These are phyloP conservation scores for Synchiropus splendidus DNA, from an alignment of 2,113 vertebrate genomes.

Conservation along the genomic window DNA sequence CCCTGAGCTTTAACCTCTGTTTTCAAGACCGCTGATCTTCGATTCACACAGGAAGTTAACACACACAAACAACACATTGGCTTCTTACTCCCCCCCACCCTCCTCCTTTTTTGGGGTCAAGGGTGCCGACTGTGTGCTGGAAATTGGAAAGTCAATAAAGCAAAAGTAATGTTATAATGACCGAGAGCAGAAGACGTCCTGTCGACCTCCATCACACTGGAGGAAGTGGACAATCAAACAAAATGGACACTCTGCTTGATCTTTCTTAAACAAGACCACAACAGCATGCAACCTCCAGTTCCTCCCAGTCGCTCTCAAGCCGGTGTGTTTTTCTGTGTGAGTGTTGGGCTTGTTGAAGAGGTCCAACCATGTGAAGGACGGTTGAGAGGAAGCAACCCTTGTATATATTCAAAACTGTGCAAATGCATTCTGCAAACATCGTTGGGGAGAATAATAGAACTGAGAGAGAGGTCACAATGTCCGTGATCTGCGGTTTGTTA, in stretches of 20 bases:
- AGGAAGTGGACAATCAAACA: slow-evolving; percentile 68
- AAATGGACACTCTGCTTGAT: slow-evolving; percentile 56
- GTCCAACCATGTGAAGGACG: slow-evolving; percentile 30
- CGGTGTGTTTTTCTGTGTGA: slow-evolving; percentile 32
- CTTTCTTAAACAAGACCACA: slow-evolving; percentile 56
- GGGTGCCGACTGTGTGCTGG: slow-evolving; percentile 64
- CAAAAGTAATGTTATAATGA: slow-evolving; percentile 70
- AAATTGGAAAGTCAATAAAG: slow-evolving; percentile 71
- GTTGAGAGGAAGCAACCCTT: slow-evolving; percentile 41
- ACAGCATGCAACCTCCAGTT: slow-evolving; percentile 36
- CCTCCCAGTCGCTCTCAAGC: slow-evolving; percentile 59
- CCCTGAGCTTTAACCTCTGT: slow-evolving; percentile 28
- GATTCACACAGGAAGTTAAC: slow-evolving; percentile 54
- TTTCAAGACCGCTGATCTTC: slow-evolving; percentile 57
- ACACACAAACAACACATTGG: slow-evolving; percentile 30
- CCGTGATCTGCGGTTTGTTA: no score
- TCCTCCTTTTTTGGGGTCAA: slow-evolving; percentile 43
- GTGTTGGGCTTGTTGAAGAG: slow-evolving; percentile 40
- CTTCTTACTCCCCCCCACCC: no score
- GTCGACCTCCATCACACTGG: slow-evolving; percentile 48
- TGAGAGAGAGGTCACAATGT: neutral
- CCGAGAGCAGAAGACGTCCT: slow-evolving; percentile 55
- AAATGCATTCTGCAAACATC: slow-evolving; percentile 25
- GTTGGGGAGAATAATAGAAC: slow-evolving; percentile 10
- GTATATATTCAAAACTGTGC: slow-evolving; percentile 37